These are phyloP conservation scores for Anastrepha ludens DNA, from an alignment of 1,140 invertebrate species.

Conservation along the genomic window DNA sequence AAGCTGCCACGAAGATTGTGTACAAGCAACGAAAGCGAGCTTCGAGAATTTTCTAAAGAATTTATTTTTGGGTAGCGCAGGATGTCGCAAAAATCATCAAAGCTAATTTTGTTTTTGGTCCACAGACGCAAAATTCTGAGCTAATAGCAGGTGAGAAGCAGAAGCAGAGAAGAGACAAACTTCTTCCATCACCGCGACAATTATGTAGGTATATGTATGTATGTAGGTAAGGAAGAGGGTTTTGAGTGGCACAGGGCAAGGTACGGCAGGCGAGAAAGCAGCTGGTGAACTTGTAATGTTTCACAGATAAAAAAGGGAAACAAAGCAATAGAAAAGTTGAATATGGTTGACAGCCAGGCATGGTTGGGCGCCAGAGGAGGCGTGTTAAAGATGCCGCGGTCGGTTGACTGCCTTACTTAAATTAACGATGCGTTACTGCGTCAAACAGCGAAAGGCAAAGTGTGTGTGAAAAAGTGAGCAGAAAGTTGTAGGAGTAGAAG, in stretches of 20 bases:
- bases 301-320: neutral
- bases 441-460: neutral
- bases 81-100: too few relatives aligned
- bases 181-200: neutral
- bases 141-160: neutral
- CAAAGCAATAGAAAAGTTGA: neutral
- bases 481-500: neutral
- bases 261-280: too few relatives aligned
- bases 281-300: neutral
- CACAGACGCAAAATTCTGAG: neutral
- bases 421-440: conserved; percentile 44
- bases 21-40: neutral
- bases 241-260: neutral
- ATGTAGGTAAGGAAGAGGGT: neutral
- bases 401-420: conserved; percentile 47
- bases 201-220: neutral
- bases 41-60: neutral
- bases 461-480: neutral
- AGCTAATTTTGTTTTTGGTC: neutral
- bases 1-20: neutral
- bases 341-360: neutral
- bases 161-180: neutral
- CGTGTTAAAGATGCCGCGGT: neutral
- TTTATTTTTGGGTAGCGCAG: too few relatives aligned
- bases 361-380: neutral